Base-by-base conservation (phyloP, 2,113 vertebrate genomes). In the Odocoileus virginianus region DNA sequence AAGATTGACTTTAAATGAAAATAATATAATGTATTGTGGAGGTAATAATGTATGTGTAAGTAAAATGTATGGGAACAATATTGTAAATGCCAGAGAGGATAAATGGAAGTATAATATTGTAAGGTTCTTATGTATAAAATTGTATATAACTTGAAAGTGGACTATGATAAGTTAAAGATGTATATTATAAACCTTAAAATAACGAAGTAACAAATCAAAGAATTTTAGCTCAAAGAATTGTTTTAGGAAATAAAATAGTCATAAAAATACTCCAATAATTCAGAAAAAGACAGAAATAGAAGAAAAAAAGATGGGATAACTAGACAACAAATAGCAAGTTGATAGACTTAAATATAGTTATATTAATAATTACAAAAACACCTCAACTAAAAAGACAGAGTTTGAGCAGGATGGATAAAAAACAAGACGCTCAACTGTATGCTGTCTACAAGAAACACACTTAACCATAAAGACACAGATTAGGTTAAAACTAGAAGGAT, bases 1-100 rank as follows among this genome's bases (percentile, higher is more conserved):
- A 95, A 95, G 21, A 90, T 28, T 40, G 52, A 87, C 28, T 60
- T 94, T 61, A 92, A 92, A 95, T 95, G n/a, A 93, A 92, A 45
- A 43, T 57, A 60, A 21, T 43, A 27, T 57, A 76, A 76, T 87
- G 36, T 60, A 21, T 67, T 45, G 7, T 82, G 15, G 81, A 3
- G 43, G 43, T 89, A 85, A 78, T 88, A 78, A 64, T 10, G 43
- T 67, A 58, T 61, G 9, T 45, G 12, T 87, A 40, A 45, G 78
- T 93, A 83, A 91, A 76, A 55, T 58, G 4, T 52, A 33, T 52
- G 54, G 50, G 6, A 89, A 47, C 4, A 58, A 33, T 61, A 74
- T 33, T 67, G 55, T 86, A 79, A 89, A 71, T 89, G 40, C 57
- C 67, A 81, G 57, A 57, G 71, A 86, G 25, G 30, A 19, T 45